Base-by-base conservation (phyloP, 2,797 vertebrate species). In the Eremophila alpestris region DNA sequence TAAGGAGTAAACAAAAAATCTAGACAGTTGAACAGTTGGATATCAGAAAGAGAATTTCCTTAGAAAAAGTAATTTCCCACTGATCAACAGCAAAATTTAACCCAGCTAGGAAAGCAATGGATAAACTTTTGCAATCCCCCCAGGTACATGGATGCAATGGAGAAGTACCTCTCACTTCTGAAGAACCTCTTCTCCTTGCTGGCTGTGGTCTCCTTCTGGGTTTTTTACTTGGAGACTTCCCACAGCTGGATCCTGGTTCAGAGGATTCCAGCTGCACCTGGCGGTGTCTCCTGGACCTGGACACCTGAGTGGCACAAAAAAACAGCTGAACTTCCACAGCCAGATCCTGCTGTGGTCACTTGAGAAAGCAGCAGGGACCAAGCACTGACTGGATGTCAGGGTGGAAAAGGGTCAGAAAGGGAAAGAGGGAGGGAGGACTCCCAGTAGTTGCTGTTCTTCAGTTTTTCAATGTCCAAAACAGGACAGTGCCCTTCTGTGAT, bases 261-360 rank as follows among this genome's bases (percentile, higher is more conserved):
- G 97, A 96, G 49, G 97, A 96, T n/a, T 97, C 97, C 14, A 98
- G 41, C 60, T 49, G 96, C 75, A 98, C 96, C 29, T 98, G 98
- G 18, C 98, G 97, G 75, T 98, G 98, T 62, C 98, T 95, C 92
- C 98, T 97, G 10, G 99, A 98, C 92, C 96, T 99, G 24, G 97
- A 94, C 15, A 94, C 98, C 99, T 99, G 43, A 83, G 56, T 14
- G 59, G 79, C 7, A 92, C 24, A 81, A 45, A 75, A 55, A 94
- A 68, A n/a, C n/a, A 36, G 15, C 71, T 43, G 67, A 79, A n/a
- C 4, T 78, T 36, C 52, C 45, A n/a, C 48, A 88, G 52, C 10
- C 41, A 52, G 4, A 5, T 13, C 38, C 23, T 81, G 30, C 22
- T 67, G 22, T 8, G 9, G 8, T 18, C 58, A 78, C 69, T 18